Percentiles rank a stretch among this genome's conserved stretches.
Evolutionary conservation across 2,113 vertebrate genomes (phyloP).

Genomic region (Nannobrachium achirus): DNA sequence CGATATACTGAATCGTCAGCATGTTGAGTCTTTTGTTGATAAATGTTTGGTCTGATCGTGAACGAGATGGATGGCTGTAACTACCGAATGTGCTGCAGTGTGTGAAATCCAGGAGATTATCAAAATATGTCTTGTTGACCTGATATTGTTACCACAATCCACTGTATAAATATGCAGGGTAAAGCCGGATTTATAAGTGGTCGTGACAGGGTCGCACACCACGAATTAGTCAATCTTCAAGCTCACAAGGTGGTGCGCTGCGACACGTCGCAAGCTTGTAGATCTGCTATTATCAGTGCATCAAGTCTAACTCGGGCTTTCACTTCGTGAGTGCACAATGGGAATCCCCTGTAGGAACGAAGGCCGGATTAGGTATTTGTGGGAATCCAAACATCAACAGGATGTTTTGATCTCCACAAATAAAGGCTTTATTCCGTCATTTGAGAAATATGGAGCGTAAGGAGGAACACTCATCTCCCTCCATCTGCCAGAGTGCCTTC

Average conservation of each 20-base stretch:
- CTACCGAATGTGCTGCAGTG: conserved; percentile 3
- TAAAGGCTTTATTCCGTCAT: conserved; percentile 24
- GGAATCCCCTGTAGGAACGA: conserved; percentile 2
- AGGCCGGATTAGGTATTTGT: conserved; percentile 31
- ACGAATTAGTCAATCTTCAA: no score
- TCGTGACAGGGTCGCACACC: no score
- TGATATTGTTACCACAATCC: conserved; percentile 29
- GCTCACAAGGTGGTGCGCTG: no score
- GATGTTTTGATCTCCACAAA: conserved; percentile 50
- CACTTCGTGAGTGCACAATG: conserved; percentile 1
- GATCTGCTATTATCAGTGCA: no score
- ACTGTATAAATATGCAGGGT: conserved; percentile 21
- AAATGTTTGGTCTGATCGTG: conserved; percentile 24
- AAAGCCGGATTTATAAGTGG: neutral
- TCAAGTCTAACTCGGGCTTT: no score
- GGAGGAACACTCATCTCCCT: conserved; percentile 6
- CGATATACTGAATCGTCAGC: neutral
- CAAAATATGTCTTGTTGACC: conserved; percentile 25
- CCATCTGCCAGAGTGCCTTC: conserved; percentile 17
- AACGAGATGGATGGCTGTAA: conserved; percentile 10
- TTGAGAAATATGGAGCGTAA: conserved; percentile 13
- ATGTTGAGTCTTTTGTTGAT: conserved; percentile 15
- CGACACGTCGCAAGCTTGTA: no score
- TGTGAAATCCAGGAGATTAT: neutral
- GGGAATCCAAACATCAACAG: conserved; percentile 51